Evolutionary conservation across 2,113 vertebrate genomes (phyloP), one percentile per base, ranked within the genome.

Genomic region (Orcinus orca): DNA sequence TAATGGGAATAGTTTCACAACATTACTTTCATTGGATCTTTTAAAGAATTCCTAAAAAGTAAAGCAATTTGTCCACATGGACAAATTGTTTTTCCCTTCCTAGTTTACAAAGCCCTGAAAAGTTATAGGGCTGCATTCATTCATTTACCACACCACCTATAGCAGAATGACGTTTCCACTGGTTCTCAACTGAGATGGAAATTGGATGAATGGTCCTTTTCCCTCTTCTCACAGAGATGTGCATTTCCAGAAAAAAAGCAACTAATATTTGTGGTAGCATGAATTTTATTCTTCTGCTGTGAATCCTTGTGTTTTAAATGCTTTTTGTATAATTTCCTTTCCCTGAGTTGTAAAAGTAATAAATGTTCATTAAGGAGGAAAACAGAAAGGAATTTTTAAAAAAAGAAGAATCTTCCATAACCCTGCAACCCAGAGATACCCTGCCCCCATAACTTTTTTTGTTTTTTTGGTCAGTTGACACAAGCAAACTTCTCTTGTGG

Each of bases 1-100:
- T 93, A 88, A 96, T 71, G 31, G 76, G n/a, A 53, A 88, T 25
- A 96, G 65, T 67, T 74, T 76, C 82, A 58, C 68, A 90, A 93
- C 38, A 63, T 67, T 36, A 83, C 36, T 95, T 97, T 94, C 71
- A 2, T 0, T 65, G 58, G 26, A 67, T 90, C 95, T 93, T 79
- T 88, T 29, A 44, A 90, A 87, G 86, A 94, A 74, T 76, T 88
- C 70, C 70, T 81, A 92, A 73, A 47, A 26, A 88, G 29, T 55
- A 73, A 89, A 67, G 41, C 65, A 76, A 53, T 58, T 73, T 93
- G 83, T 77, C 63, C 31, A 41, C 53, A 79, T n/a, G 36, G 62
- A 44, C 92, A 85, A 84, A 53, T 17, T 36, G 29, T 23, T 9
- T 65, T 1, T n/a, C 20, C 44, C 20, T 93, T 50, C 77, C 21